Evolutionary conservation across 1,140 invertebrate genomes (phyloP).

Genomic region (Philopotamus ludificatus): DNA sequence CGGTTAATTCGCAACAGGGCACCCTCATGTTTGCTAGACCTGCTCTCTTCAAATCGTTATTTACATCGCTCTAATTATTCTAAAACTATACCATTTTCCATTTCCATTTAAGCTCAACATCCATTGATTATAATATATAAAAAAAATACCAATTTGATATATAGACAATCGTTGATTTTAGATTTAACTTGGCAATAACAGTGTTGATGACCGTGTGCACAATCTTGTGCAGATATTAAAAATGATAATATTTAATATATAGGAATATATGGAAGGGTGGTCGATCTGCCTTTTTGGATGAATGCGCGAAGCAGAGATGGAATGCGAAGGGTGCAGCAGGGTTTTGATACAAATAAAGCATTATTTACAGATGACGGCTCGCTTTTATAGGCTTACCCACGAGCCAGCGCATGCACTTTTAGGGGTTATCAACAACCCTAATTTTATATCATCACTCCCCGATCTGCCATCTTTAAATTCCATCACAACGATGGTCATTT

Average conservation of each 20-base stretch:
- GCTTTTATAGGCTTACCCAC: constrained; percentile 29
- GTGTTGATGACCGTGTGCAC: too few relatives aligned
- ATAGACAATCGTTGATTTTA: neutral
- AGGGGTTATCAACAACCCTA: neutral
- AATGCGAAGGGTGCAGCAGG: constrained; percentile 5
- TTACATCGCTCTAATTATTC: too few relatives aligned
- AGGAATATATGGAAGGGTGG: too few relatives aligned
- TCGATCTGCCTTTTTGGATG: neutral
- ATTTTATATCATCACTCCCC: constrained; percentile 11
- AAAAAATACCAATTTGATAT: neutral
- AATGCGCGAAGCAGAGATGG: neutral
- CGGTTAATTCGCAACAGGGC: constrained; percentile 33
- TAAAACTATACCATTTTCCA: too few relatives aligned
- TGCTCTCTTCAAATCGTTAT: too few relatives aligned
- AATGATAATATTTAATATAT: neutral
- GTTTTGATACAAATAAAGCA: constrained; percentile 24
- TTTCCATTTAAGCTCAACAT: too few relatives aligned
- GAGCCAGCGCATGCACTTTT: constrained; percentile 2
- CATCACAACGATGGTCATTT: constrained; percentile 3
- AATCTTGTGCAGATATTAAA: too few relatives aligned
- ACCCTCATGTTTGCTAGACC: constrained; percentile 19
- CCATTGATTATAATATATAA: neutral
- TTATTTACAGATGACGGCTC: constrained; percentile 24
- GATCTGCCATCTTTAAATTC: neutral
- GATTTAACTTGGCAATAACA: too few relatives aligned